Conservation (phyloP, 2,113 vertebrate species). For the Scophthalmus maximus region DNA sequence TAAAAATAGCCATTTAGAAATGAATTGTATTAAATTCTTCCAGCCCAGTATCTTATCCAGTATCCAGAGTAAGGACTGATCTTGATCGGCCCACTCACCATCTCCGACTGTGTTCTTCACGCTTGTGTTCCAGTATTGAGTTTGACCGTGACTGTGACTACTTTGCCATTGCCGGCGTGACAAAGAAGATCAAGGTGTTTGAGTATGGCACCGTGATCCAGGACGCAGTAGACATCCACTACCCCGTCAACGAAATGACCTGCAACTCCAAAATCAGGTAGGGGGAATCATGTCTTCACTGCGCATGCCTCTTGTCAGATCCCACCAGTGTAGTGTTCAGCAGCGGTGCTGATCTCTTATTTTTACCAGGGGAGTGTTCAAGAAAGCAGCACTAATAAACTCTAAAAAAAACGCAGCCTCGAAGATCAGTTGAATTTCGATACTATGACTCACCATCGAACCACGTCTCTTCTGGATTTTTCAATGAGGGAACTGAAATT, state of each 20-base stretch:
- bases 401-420: background rate
- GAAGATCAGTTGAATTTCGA: background rate
- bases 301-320: background rate
- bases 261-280: constrained; percentile 99
- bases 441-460: background rate
- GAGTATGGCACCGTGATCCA: constrained; percentile 99
- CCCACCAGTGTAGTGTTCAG: background rate
- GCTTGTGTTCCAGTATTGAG: constrained; percentile 89
- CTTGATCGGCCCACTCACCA: too few species aligned
- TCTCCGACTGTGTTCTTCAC: background rate
- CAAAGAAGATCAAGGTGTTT: constrained; percentile 99
- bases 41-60: background rate
- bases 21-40: too few species aligned
- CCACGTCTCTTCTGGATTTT: background rate
- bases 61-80: too few species aligned
- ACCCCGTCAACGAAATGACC: constrained; percentile 99
- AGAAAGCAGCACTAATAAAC: background rate
- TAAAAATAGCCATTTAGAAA: background rate
- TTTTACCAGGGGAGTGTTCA: background rate
- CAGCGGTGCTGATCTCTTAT: background rate
- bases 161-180: constrained; percentile 98
- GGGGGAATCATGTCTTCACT: background rate
- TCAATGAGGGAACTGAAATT: background rate
- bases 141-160: constrained; percentile 99
- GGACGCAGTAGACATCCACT: constrained; percentile 99